These are phyloP conservation scores for Rhabditoides inermis DNA, from an alignment of 2,888 invertebrate genomes.

Conservation along the genomic window DNA sequence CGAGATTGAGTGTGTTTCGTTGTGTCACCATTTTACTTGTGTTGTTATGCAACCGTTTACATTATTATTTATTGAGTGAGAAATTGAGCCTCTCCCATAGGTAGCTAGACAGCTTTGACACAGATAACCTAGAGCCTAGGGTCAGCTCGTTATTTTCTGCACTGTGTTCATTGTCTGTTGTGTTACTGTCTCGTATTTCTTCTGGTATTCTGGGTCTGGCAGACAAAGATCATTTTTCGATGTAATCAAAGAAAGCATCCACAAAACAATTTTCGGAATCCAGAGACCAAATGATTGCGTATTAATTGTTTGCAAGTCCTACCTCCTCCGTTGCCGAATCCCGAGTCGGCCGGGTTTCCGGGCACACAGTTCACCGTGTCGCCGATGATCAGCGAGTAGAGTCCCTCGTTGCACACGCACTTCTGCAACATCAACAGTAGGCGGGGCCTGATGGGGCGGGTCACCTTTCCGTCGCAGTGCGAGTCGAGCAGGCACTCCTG, in stretches of 20 bases:
- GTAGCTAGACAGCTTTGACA: too few relatives aligned
- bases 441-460: too few relatives aligned
- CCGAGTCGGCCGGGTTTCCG: constrained; percentile 38
- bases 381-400: constrained; percentile 46
- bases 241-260: background rate
- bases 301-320: constrained; percentile 11
- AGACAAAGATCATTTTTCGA: too few relatives aligned
- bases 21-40: too few relatives aligned
- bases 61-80: too few relatives aligned
- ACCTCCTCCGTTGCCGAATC: constrained; percentile 27
- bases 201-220: too few relatives aligned
- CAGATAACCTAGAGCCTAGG: background rate
- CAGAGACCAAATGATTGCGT: too few relatives aligned
- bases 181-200: too few relatives aligned
- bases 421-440: background rate
- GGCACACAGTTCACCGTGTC: constrained; percentile 48
- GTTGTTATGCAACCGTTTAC: too few relatives aligned
- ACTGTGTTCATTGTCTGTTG: background rate
- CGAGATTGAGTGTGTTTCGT: too few relatives aligned
- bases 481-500: constrained; percentile 50
- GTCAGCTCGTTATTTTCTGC: background rate
- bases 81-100: too few relatives aligned
- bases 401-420: constrained; percentile 46
- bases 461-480: constrained; percentile 45
- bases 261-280: background rate